Evolutionary conservation across 1,140 invertebrate species (phyloP).

Genomic region (silkworm (Bombyx mori)): DNA sequence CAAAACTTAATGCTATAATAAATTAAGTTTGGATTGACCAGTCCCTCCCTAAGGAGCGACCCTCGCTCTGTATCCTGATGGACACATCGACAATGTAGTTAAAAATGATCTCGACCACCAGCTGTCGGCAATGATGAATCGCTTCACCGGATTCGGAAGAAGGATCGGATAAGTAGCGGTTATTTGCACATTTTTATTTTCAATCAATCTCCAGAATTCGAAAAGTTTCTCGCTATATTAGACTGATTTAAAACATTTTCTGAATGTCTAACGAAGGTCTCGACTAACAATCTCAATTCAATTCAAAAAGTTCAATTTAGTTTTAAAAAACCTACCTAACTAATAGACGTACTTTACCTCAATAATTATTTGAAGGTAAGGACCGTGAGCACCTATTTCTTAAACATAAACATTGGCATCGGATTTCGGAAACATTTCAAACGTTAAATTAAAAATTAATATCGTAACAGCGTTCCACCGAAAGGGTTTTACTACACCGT

Average conservation of each 20-base stretch:
- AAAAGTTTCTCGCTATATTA: no score
- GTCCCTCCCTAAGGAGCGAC: slow-evolving; percentile 24
- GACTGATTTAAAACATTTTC: no score
- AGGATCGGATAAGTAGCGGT: slow-evolving; percentile 18
- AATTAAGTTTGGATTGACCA: slow-evolving; percentile 46
- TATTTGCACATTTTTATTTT: slow-evolving; percentile 27
- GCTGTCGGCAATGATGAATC: slow-evolving; percentile 45
- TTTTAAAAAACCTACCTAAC: no score
- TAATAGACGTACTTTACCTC: not conserved
- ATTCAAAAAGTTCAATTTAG: no score
- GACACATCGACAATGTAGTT: slow-evolving; percentile 55
- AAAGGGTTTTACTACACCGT: slow-evolving; percentile 32
- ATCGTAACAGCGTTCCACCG: slow-evolving; percentile 15
- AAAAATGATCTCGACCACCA: slow-evolving; percentile 50
- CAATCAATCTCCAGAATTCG: slow-evolving; percentile 13
- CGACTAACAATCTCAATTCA: no score
- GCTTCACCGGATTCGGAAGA: slow-evolving; percentile 33
- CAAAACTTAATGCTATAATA: slow-evolving; percentile 25
- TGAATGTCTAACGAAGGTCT: no score
- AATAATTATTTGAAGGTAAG: not conserved
- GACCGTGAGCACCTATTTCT: not conserved
- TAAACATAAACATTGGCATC: no score
- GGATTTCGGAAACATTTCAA: no score
- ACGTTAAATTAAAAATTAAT: slow-evolving; percentile 16
- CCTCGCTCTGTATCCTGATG: slow-evolving; percentile 5